Percentiles rank a stretch among this genome's conserved stretches.
phyloP scores from a whole-genome alignment of 2,888 invertebrate species.

The Agonopterix heracliana region DNA sequence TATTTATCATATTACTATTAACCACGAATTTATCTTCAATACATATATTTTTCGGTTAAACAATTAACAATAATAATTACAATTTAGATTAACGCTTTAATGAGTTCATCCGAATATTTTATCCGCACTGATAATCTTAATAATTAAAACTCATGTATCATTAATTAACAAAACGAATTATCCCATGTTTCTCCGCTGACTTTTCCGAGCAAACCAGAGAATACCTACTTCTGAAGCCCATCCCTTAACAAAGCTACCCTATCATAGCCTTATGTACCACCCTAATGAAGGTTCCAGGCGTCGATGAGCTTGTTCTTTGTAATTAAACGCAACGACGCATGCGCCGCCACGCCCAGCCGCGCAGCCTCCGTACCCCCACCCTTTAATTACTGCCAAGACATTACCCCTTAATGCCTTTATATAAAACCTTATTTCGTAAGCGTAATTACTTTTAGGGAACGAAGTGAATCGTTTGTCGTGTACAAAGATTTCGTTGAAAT shows the following conservation, averaged over 20 bases:
- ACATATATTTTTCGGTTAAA: too few relatives aligned
- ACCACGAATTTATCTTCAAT: too few relatives aligned
- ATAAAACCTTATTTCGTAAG: conserved; percentile 27
- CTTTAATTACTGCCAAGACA: conserved; percentile 72
- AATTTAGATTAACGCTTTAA: too few relatives aligned
- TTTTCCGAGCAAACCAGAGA: background rate
- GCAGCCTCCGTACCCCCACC: conserved; percentile 55
- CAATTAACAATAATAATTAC: too few relatives aligned
- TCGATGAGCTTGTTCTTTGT: conserved; percentile 64
- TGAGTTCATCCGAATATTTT: too few relatives aligned
- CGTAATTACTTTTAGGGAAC: conserved; percentile 18
- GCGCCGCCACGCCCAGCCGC: conserved; percentile 69
- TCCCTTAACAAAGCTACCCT: conserved; percentile 16
- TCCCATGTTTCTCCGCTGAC: too few relatives aligned
- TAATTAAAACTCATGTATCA: too few relatives aligned
- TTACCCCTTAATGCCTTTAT: conserved; percentile 67
- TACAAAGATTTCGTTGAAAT: background rate
- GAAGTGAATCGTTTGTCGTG: background rate
- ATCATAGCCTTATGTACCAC: conserved; percentile 26
- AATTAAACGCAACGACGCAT: conserved; percentile 66
- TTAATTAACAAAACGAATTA: too few relatives aligned
- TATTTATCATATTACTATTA: too few relatives aligned
- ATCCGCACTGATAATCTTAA: too few relatives aligned
- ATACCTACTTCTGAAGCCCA: conserved; percentile 21
- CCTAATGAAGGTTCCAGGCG: conserved; percentile 65